phyloP scores from a whole-genome alignment of 2,888 invertebrate species.

The Harmothoe impar region DNA sequence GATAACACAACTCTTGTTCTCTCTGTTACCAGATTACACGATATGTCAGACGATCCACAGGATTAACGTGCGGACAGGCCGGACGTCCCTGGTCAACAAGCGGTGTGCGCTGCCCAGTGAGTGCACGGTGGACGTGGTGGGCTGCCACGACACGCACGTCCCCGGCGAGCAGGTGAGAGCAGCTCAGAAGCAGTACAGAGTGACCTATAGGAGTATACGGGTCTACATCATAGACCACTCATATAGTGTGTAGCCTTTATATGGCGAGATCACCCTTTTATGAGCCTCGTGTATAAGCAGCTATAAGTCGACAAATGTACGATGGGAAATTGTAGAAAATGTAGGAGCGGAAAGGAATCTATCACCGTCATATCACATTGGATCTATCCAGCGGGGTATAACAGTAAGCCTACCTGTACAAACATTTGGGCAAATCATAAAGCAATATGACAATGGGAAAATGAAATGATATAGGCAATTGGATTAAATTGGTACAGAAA shows the following conservation, averaged over 20 bases:
- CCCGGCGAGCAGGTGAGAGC: conserved; percentile 62
- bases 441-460: too few relatives aligned
- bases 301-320: too few relatives aligned
- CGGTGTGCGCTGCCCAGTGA: conserved; percentile 87
- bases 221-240: not conserved
- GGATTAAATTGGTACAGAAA: too few relatives aligned
- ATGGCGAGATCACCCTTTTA: not conserved
- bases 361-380: too few relatives aligned
- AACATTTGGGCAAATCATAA: too few relatives aligned
- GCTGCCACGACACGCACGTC: conserved; percentile 63
- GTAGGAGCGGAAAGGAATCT: too few relatives aligned
- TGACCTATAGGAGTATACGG: not conserved
- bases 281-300: too few relatives aligned
- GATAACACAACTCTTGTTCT: too few relatives aligned
- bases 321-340: too few relatives aligned
- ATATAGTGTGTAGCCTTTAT: not conserved
- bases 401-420: too few relatives aligned
- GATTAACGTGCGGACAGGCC: conserved; percentile 81
- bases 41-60: conserved; percentile 73
- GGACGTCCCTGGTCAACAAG: conserved; percentile 87
- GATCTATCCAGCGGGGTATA: too few relatives aligned
- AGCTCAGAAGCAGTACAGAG: not conserved
- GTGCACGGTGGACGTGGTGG: conserved; percentile 82
- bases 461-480: too few relatives aligned
- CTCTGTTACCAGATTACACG: conserved; percentile 69